Evolutionary conservation across 2,888 invertebrate genomes (phyloP).

Genomic region (Gisinianus flammeolus): DNA sequence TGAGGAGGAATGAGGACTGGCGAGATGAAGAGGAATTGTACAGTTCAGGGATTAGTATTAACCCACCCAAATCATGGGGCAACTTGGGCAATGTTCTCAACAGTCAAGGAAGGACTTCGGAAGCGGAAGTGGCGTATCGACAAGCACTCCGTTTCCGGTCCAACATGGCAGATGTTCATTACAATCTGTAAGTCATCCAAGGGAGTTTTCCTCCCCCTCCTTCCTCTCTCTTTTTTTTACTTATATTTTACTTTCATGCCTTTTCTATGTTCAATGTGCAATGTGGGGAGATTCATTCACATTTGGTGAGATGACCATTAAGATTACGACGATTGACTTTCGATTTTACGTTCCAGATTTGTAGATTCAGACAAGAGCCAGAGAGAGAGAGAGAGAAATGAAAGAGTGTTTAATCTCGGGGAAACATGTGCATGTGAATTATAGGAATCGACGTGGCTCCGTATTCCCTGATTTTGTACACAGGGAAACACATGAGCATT

Average conservation of each 20-base stretch:
- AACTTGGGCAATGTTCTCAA: conserved; percentile 96
- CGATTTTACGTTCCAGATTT: too few species aligned
- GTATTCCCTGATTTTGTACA: too few species aligned
- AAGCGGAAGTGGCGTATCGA: conserved; percentile 90
- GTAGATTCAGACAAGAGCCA: too few species aligned
- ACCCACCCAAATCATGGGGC: conserved; percentile 98
- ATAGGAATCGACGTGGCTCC: too few species aligned
- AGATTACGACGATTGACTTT: too few species aligned
- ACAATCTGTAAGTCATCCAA: conserved; percentile 86
- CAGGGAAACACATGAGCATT: too few species aligned
- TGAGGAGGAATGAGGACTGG: conserved; percentile 89
- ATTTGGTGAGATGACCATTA: neutral
- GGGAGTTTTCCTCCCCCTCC: neutral
- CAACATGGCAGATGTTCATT: conserved; percentile 99
- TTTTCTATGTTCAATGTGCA: too few species aligned
- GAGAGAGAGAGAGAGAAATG: too few species aligned
- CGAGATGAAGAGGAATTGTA: conserved; percentile 90
- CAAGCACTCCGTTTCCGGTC: conserved; percentile 87
- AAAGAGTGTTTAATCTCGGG: too few species aligned
- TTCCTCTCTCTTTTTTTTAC: neutral
- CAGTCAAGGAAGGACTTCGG: conserved; percentile 80
- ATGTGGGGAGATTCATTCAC: too few species aligned
- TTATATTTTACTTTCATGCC: neutral
- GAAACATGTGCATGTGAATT: too few species aligned
- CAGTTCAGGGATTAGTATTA: conserved; percentile 85